Evolutionary conservation across 1,140 invertebrate genomes (phyloP), one percentile per base, ranked within the genome.

Genomic region (Trichoplusia ni): DNA sequence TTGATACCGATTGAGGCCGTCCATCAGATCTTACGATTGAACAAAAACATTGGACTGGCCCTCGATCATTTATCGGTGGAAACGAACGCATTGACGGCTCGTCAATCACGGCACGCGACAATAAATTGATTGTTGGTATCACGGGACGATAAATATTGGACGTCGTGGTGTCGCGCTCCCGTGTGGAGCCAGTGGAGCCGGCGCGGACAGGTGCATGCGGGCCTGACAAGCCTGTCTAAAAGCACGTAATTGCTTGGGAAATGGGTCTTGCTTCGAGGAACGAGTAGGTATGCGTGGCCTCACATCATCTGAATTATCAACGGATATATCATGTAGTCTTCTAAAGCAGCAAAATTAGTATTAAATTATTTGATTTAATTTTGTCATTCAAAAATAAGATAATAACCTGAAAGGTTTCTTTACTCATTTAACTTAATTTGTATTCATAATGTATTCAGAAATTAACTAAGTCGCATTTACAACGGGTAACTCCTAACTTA

Each of bases 21-120:
- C 44, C 44, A 47, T 47, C 44, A 47, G 44, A 29, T 47, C 44
- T 47, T 47, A 29, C 25, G 44, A 35, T 51, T 33, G 29, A 51
- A 51, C 47, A 51, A 51, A 51, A 51, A 51, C 47, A 51, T 51
- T 51, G 47, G 47, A 51, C 35, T 51, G 47, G 7, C 35, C 27
- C 47, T 51, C 47, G 47, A 51, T 51, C 47, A 51, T 51, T 51
- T 51, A 18, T 51, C 47, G 47, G 8, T 51, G 35, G 29, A 47
- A 47, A 25, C 44, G 44, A 16, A 9, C 47, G 46, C 46, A 35
- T 51, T 35, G 47, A 51, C 29, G 47, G 29, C 47, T 51, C 47
- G 47, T 51, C 47, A 51, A 51, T 51, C 47, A 51, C 14, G 4
- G 4, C 3, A 4, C 19, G 16, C 27, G 27, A 35, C 47, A 51